phyloP scores from a whole-genome alignment of 1,140 invertebrate species.

The Pseudoatta argentina region DNA sequence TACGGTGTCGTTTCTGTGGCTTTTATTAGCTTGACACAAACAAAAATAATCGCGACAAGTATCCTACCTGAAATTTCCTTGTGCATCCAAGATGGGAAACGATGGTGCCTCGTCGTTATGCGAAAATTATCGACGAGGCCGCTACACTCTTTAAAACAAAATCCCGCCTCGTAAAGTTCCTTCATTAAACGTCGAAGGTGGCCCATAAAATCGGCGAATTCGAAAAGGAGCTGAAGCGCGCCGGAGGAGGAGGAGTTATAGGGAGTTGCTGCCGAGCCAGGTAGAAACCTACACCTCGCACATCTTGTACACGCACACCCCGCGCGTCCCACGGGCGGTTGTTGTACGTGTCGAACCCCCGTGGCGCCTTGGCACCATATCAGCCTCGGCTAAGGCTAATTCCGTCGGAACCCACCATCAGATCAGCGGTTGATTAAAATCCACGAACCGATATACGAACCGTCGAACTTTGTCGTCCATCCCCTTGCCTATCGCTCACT shows the following conservation, averaged over 20 bases:
- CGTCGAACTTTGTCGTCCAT: constrained; percentile 82
- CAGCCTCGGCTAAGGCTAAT: constrained; percentile 77
- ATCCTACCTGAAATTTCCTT: constrained; percentile 7
- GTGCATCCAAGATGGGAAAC: background rate
- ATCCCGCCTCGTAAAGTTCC: constrained; percentile 85
- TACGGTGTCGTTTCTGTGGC: background rate
- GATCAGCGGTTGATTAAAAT: constrained; percentile 86
- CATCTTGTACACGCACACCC: constrained; percentile 57
- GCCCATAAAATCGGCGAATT: constrained; percentile 85
- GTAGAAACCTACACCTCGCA: constrained; percentile 66
- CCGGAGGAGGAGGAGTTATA: background rate
- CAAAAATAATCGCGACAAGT: constrained; percentile 25
- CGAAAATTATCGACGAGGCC: constrained; percentile 82
- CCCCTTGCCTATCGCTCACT: background rate
- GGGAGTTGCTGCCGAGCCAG: constrained; percentile 50
- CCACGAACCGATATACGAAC: constrained; percentile 85
- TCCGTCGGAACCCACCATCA: constrained; percentile 82
- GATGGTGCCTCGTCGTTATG: constrained; percentile 68
- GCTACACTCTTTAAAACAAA: constrained; percentile 84
- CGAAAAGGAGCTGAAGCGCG: constrained; percentile 68
- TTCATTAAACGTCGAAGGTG: constrained; percentile 86
- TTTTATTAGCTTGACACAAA: constrained; percentile 44
- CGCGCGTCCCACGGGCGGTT: constrained; percentile 67
- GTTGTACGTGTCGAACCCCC: constrained; percentile 86
- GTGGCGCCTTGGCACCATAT: constrained; percentile 85